These are phyloP conservation scores for Molothrus aeneus DNA, from an alignment of 2,797 vertebrate species.

Conservation along the genomic window DNA sequence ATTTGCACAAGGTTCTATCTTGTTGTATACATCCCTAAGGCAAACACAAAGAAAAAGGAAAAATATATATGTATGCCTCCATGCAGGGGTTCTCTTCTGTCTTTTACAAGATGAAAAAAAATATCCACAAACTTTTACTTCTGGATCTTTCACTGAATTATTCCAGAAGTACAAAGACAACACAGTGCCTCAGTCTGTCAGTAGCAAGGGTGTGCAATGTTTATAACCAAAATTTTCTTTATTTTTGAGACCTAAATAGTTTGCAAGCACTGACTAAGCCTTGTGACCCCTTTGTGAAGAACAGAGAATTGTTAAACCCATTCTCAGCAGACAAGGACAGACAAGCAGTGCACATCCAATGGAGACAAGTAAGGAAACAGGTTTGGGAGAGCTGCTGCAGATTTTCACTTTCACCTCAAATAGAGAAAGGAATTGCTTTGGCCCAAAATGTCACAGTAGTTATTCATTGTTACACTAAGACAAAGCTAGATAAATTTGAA, in stretches of 20 bases:
- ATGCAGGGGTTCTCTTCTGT: background rate
- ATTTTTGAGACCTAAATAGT: background rate
- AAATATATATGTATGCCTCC: accelerated
- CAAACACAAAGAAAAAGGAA: background rate
- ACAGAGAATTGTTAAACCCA: background rate
- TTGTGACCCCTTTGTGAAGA: background rate
- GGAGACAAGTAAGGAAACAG: background rate
- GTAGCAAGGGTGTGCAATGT: background rate
- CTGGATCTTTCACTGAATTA: background rate
- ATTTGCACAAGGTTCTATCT: background rate
- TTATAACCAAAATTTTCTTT: background rate
- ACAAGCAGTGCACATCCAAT: background rate
- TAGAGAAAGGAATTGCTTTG: background rate
- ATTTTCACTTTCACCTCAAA: background rate
- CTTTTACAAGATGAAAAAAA: background rate
- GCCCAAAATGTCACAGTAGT: background rate
- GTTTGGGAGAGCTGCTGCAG: background rate
- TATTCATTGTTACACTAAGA: background rate
- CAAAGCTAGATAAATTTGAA: background rate
- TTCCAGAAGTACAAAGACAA: background rate
- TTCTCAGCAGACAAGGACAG: background rate
- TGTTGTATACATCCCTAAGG: background rate
- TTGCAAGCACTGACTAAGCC: background rate
- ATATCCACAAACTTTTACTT: background rate
- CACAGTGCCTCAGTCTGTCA: background rate